Base-by-base conservation (phyloP, 2,797 vertebrate species). In the Schizopygopsis malacanthus region DNA sequence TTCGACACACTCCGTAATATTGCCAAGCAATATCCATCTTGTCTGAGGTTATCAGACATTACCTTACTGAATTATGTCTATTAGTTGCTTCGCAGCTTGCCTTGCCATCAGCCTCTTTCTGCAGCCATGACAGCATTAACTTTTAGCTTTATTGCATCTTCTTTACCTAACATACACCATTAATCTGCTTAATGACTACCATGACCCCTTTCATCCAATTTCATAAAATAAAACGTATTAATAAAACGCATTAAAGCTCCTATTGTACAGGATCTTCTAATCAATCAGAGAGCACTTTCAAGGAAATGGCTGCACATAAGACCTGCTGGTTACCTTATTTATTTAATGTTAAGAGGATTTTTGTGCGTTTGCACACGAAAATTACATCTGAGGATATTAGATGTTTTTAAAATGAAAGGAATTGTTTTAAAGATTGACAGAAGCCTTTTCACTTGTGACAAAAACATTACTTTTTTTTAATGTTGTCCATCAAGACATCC, bases 181-280 rank as follows among this genome's bases (percentile, higher is more conserved):
- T 92, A 95, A 96, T 96, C 93, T 91, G 81, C 91, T 93, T 95
- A 95, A 96, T 93, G 93, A 93, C 92, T 90, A 89, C 87, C 93
- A 85, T 93, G 95, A 96, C 95, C 96, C 93, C 95, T 95, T 95
- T 95, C 95, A 94, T 94, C 92, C 92, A 90, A 90, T 94, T 95
- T 95, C 93, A 95, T 95, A 94, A 96, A 96, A 96, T 94, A 95
- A 86, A 94, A 95, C 94, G 94, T 94, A 94, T 95, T 94, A 94
- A 95, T 94, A 95, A 95, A 95, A 93, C 87, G 90, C 93, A 95
- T 95, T 95, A 95, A 89, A 91, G 92, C 92, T 89, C 91, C 94
- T 92, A 95, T 95, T 95, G 94, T 95, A 87, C 90, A 90, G 91
- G 90, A 93, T 89, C 92, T 85, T 16, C 0, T 37, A 69, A 94